phyloP scores from a whole-genome alignment of 2,797 vertebrate genomes.

The Sebastes cheni region DNA sequence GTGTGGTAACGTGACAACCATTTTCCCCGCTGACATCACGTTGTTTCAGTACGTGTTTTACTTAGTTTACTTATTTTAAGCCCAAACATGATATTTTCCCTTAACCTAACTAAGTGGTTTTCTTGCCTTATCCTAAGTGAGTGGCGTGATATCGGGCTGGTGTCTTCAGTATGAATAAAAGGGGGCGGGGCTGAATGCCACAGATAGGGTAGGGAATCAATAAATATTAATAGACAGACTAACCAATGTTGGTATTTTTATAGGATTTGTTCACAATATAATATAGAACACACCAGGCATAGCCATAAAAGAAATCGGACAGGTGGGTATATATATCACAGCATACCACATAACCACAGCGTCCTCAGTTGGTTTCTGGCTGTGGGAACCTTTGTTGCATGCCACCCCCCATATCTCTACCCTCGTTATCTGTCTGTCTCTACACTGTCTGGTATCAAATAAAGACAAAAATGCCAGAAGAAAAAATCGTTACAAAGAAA shows the following conservation, averaged over 20 bases:
- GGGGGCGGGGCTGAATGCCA: background rate
- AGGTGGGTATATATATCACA: background rate
- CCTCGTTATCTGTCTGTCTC: background rate
- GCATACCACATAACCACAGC: background rate
- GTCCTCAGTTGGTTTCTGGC: background rate
- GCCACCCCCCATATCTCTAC: background rate
- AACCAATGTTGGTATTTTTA: background rate
- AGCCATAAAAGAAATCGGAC: background rate
- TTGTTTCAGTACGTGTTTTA: no score
- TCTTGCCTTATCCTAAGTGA: no score
- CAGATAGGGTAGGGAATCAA: background rate
- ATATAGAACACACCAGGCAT: background rate
- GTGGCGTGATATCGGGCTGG: no score
- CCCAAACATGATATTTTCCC: no score
- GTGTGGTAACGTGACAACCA: no score
- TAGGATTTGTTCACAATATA: background rate
- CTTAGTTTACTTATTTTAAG: no score
- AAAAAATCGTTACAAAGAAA: background rate
- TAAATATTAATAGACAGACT: background rate
- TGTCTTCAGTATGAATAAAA: background rate
- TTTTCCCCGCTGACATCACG: fast-evolving
- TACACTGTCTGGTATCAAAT: background rate
- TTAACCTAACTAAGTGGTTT: no score
- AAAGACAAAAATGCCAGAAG: background rate
- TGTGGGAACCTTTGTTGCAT: background rate